Evolutionary conservation across 2,797 vertebrate species (phyloP), one percentile per base, ranked within the genome.

Genomic region (Coilia nasus): DNA sequence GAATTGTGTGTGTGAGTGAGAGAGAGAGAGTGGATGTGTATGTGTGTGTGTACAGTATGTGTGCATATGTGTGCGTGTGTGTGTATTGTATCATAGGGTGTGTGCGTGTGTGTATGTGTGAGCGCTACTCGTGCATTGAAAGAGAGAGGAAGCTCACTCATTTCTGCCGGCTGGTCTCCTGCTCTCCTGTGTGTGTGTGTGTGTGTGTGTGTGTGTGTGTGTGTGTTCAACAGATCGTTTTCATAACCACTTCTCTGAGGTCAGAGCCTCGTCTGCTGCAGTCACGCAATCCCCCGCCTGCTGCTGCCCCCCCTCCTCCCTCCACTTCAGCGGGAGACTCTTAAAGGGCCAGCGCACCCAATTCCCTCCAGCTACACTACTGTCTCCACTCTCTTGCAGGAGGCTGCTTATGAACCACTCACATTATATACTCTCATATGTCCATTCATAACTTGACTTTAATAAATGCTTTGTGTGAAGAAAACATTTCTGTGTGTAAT

Each of bases 181-280:
- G 81, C 84, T 84, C 87, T 92, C 92, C 91, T 78, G 6, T 44
- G 67, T 64, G 60, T 64, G 60, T 64, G 60, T 54, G 17, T 19
- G 17, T 62, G 60, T 62, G n/a, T 62, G 60, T 25, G 28, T 75
- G 25, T 75, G n/a, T 67, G 62, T 28, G 28, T 75, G 67, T 35
- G 67, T 94, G 93, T 93, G 92, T 93, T 95, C 92, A 89, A 93
- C 96, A 97, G 96, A 96, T 97, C 95, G 92, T 96, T 96, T 96
- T 97, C 96, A 96, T 97, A 97, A 96, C 96, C 96, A 95, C 96
- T 96, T 96, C 94, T 95, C 96, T 96, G 96, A 96, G 96, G 96
- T 97, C 96, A 96, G 95, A 95, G 95, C 93, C 94, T 94, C 93
- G 96, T 94, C 96, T 96, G 96, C 95, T 95, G 93, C 94, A 97